These are phyloP conservation scores for Lepidostoma basale DNA, from an alignment of 1,140 invertebrate species.

Conservation along the genomic window DNA sequence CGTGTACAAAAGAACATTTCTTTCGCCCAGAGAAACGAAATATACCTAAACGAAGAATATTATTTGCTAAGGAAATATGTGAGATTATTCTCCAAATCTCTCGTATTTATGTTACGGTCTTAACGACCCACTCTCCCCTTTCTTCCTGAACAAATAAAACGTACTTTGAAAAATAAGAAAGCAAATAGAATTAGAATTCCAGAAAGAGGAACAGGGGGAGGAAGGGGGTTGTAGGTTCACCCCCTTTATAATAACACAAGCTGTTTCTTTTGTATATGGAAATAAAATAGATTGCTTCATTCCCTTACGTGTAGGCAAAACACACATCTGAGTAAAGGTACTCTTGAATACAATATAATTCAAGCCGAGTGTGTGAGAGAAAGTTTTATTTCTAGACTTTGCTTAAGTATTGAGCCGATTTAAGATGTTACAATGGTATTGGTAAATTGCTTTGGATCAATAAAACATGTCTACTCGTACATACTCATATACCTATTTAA, in stretches of 20 bases:
- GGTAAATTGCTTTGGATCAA: no score
- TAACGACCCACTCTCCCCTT: constrained; percentile 13
- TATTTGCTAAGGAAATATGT: background rate
- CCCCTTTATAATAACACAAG: constrained; percentile 9
- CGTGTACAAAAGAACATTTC: no score
- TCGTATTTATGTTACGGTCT: background rate
- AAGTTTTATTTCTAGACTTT: no score
- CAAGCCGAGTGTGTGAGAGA: no score
- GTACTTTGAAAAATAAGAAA: constrained; percentile 32
- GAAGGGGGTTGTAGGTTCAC: background rate
- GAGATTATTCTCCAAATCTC: background rate
- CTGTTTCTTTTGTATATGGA: constrained; percentile 12
- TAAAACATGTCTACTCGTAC: no score
- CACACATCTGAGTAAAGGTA: no score
- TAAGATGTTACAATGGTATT: no score
- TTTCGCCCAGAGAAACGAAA: background rate
- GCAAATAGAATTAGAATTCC: constrained; percentile 31
- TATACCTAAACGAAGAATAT: background rate
- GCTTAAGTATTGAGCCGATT: no score
- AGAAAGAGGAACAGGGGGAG: constrained; percentile 15
- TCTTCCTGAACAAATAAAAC: constrained; percentile 27
- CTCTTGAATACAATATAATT: no score
- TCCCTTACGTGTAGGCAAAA: no score
- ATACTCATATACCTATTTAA: no score
- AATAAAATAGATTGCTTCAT: constrained; percentile 4